A percentile compares a stretch with the other conserved stretches of the same genome.
These are phyloP conservation scores for Hippocampus zosterae DNA, from an alignment of 2,113 vertebrate genomes.

Conservation along the genomic window DNA sequence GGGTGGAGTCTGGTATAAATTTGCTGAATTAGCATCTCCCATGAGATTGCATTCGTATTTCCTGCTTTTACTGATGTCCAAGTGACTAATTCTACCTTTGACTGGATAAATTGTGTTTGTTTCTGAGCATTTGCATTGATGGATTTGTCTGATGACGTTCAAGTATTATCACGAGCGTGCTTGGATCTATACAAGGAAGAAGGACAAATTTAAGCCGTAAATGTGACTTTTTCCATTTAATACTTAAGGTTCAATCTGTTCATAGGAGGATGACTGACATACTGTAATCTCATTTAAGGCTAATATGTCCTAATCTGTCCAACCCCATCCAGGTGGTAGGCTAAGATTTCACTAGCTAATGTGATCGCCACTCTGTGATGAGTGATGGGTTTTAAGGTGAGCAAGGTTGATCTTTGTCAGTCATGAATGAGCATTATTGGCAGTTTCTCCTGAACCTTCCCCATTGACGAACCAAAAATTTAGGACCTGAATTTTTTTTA, in stretches of 20 bases:
- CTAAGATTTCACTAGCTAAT: not conserved
- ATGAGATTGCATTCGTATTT: conserved; percentile 24
- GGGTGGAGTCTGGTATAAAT: not conserved
- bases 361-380: not conserved
- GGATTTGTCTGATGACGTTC: conserved; percentile 16
- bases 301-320: conserved; percentile 8
- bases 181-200: conserved; percentile 7
- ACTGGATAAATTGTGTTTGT: conserved; percentile 18
- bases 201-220: not conserved
- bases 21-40: not conserved
- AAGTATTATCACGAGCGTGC: conserved; percentile 4
- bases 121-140: conserved; percentile 9
- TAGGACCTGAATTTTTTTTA: not conserved
- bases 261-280: not conserved
- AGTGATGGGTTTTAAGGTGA: conserved; percentile 1
- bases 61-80: conserved; percentile 21
- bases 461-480: not conserved
- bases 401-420: not conserved
- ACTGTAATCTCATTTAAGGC: not conserved
- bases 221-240: not conserved
- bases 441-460: conserved; percentile 26
- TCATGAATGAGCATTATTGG: conserved; percentile 13
- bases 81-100: conserved; percentile 21
- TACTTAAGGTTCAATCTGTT: not conserved
- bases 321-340: not conserved